Evolutionary conservation across 1,140 invertebrate genomes (phyloP), one percentile per base, ranked within the genome.

Genomic region (Paraescarpia echinospica): DNA sequence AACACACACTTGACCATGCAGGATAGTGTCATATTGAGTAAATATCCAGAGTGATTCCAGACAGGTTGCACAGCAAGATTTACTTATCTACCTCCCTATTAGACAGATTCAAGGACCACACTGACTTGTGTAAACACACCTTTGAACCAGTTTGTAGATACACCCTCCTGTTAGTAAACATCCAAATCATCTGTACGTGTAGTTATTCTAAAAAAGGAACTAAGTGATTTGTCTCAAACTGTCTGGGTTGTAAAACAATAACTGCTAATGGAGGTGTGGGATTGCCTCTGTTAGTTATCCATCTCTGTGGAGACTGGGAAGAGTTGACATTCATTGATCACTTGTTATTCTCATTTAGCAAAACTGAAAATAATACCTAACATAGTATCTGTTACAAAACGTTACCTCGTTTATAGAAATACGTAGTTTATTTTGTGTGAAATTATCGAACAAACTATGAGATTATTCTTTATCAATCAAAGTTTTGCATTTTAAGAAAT

Each of bases 121-220:
- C 27, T 27, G 27, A 31, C 59, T 77, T 27, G 12, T 27, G 59
- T 77, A 77, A 77, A 77, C 59, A 77, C 59, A 77, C 14, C 59
- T 77, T 77, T 77, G 59, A 77, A 77, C 59, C 59, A 77, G 59
- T 77, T 31, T 77, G 59, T 77, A 77, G 59, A 77, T 77, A 77
- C 59, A 77, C 59, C 41, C 59, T 77, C 59, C 14, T 4, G 59
- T 77, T 77, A 22, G 59, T 77, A 77, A 77, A 77, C 22, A 77
- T 77, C 22, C 59, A 77, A 12, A 6, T 77, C 59, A 77, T 77
- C 59, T 77, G 59, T 2, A 77, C 59, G 2, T 77, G 59, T 27
- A 0, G 59, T 77, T 77, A 12, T 27, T 77, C 59, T 77, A 77
- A 22, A 77, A 77, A 77, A 77, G 22, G 59, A 77, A 77, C 12